These are phyloP conservation scores for Thymelicus acteon DNA, from an alignment of 2,888 invertebrate genomes.

Conservation along the genomic window DNA sequence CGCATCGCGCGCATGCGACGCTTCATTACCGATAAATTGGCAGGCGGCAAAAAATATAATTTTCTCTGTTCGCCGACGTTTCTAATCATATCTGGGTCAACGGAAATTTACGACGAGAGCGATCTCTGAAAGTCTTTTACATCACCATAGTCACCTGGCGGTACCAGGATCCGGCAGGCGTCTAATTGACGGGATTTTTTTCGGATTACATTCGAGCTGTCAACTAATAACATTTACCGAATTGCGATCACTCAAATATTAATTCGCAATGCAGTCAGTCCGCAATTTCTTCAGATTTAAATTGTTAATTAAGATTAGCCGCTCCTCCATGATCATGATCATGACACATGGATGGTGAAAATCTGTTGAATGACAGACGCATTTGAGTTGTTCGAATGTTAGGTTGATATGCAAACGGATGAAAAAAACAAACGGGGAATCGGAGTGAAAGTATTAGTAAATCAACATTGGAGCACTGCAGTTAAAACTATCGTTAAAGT, in stretches of 20 bases:
- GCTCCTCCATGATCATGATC: constrained; percentile 59
- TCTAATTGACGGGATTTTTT: constrained; percentile 68
- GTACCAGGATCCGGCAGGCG: constrained; percentile 73
- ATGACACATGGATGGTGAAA: constrained; percentile 65
- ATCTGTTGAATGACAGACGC: constrained; percentile 71
- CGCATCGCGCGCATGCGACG: constrained; percentile 69
- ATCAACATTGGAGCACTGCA: constrained; percentile 69
- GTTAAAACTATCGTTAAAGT: constrained; percentile 65
- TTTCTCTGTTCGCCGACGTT: constrained; percentile 74
- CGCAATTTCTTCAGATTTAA: constrained; percentile 57
- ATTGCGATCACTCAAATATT: constrained; percentile 52
- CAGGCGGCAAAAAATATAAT: constrained; percentile 77
- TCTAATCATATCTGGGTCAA: constrained; percentile 82
- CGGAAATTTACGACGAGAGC: constrained; percentile 77
- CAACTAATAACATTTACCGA: constrained; percentile 59
- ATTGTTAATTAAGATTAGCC: constrained; percentile 74
- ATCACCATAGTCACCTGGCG: constrained; percentile 70
- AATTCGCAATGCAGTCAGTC: constrained; percentile 68
- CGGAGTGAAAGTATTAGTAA: constrained; percentile 73
- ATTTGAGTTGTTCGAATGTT: constrained; percentile 57
- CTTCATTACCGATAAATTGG: constrained; percentile 76
- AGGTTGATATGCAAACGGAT: constrained; percentile 50
- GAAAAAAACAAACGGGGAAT: constrained; percentile 61
- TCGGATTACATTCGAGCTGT: constrained; percentile 55
- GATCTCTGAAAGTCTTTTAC: constrained; percentile 82